A percentile compares a stretch with the other conserved stretches of the same genome.
phyloP scores from a whole-genome alignment of 2,888 invertebrate genomes.

The Geophilus truncorum region DNA sequence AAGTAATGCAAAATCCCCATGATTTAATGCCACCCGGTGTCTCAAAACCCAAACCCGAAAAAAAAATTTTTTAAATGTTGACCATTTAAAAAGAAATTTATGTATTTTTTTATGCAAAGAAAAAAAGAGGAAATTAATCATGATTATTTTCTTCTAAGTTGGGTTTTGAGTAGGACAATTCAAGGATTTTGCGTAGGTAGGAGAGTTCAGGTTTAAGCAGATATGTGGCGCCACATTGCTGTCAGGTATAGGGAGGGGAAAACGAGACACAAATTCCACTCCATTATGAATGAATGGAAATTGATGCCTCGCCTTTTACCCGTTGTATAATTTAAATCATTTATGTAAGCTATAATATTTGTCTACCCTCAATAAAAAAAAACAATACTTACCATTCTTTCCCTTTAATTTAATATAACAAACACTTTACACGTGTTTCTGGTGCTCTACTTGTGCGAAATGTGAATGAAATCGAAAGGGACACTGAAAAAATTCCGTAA shows the following conservation, averaged over 20 bases:
- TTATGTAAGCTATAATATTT: not conserved
- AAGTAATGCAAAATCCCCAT: not conserved
- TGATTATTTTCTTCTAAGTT: not conserved
- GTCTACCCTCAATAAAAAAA: not conserved
- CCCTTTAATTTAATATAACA: not conserved
- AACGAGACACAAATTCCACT: conserved; percentile 5
- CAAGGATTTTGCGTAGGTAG: not conserved
- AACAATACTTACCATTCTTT: not conserved
- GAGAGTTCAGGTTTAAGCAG: not conserved
- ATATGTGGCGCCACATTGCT: not conserved
- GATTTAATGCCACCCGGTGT: too few relatives aligned
- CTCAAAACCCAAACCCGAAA: too few relatives aligned
- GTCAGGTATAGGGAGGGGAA: not conserved
- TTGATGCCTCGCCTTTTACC: conserved; percentile 3
- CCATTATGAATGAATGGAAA: conserved; percentile 17
- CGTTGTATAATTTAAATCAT: not conserved
- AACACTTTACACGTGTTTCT: not conserved
- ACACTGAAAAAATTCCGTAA: not conserved
- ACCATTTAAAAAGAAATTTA: not conserved
- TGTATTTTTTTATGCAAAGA: not conserved
- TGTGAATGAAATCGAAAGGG: too few relatives aligned
- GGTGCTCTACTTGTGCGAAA: not conserved
- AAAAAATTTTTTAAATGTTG: not conserved
- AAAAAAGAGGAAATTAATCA: not conserved
- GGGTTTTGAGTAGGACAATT: not conserved